These are phyloP conservation scores for Oreochromis niloticus DNA, from an alignment of 2,113 vertebrate genomes.

Conservation along the genomic window DNA sequence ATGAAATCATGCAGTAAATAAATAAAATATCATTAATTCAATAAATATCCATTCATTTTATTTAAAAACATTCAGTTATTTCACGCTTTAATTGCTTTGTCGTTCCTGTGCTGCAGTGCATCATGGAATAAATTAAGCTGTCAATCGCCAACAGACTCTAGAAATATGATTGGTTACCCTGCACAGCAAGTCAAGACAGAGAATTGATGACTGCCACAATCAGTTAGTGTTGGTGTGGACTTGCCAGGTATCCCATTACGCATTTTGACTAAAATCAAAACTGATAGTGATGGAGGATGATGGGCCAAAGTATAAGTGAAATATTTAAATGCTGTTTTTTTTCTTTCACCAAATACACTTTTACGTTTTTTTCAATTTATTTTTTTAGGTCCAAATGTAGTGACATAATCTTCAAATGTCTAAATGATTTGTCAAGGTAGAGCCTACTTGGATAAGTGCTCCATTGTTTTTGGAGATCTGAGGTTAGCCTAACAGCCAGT, in stretches of 20 bases:
- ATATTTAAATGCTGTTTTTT: not conserved
- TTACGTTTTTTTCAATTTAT: not conserved
- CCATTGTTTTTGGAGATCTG: not conserved
- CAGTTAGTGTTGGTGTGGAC: not conserved
- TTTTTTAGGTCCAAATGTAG: not conserved
- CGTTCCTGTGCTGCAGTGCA: not conserved
- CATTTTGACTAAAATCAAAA: not conserved
- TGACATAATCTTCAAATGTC: not conserved
- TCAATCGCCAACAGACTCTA: not conserved
- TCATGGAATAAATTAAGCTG: not conserved
- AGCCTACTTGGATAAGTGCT: not conserved
- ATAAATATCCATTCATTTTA: not conserved
- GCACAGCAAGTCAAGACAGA: not conserved
- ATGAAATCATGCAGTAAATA: rapidly evolving
- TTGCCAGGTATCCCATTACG: not conserved
- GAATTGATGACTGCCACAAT: not conserved
- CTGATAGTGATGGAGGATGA: not conserved
- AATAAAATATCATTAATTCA: not conserved
- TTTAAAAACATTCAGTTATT: rapidly evolving
- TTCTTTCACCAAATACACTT: not conserved
- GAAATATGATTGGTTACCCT: rapidly evolving
- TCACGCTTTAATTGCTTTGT: not conserved
- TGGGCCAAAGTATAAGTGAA: not conserved
- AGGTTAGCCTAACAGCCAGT: rapidly evolving
- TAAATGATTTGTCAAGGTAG: not conserved